Evolutionary conservation across 2,888 invertebrate genomes (phyloP), one percentile per base, ranked within the genome.

Genomic region (Hybos culiciformis): DNA sequence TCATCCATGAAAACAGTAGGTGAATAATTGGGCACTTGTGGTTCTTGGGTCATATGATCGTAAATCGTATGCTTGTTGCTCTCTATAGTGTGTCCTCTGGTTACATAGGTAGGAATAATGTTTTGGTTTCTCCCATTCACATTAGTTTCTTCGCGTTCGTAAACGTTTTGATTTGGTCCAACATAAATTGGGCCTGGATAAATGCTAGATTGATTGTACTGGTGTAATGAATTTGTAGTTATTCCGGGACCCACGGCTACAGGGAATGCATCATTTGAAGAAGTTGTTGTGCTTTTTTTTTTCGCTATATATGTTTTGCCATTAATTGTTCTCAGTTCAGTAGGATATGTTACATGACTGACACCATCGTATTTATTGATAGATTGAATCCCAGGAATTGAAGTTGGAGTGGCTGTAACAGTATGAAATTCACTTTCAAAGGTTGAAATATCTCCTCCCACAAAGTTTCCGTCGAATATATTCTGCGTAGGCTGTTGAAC

Each of bases 221-320:
- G n/a, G n/a, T n/a, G n/a, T n/a, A n/a, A n/a, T n/a, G n/a, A n/a
- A n/a, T n/a, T n/a, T n/a, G n/a, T n/a, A n/a, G n/a, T n/a, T n/a
- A n/a, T n/a, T n/a, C n/a, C n/a, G n/a, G n/a, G n/a, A n/a, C n/a
- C n/a, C 43, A 46, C 50, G 1, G 49, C 52, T 39, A 34, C 53
- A 7, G 40, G 45, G 5, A 48, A 47, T 6, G 45, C 46, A 21
- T 55, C 55, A 15, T 39, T 48, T 9, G 46, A 50, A 15, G 50
- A 51, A 6, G 50, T 52, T 20, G 62, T 62, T 0, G 64, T 61
- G 31, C 55, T 59, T 44, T 64, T 64, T 39, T 62, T 58, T 41
- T 60, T 61, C 9, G 62, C 62, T n/a, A 61, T 52, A 45, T 57
- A 59, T 1, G 61, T 60, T 41, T 62, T 60, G 21, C 64, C 65